Base-by-base conservation (phyloP, 2,888 invertebrate species). In the Pomacea canaliculata region DNA sequence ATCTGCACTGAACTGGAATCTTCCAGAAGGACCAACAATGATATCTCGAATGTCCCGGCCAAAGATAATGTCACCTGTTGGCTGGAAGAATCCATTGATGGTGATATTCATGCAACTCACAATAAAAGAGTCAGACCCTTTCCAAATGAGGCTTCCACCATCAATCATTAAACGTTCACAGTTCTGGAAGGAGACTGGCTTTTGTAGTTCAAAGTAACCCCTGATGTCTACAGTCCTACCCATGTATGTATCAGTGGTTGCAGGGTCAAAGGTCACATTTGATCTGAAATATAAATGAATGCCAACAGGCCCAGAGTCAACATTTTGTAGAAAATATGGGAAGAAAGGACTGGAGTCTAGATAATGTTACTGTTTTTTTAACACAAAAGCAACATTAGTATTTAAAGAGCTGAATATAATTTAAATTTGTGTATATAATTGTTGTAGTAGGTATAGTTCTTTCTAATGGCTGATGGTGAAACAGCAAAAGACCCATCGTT, bases 51-150 rank as follows among this genome's bases (percentile, higher is more conserved):
- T 71, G 56, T 83, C 83, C 2, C 23, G 37, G 46, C 81, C 83
- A 70, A 84, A 82, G 13, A 78, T 74, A 9, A 85, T 76, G 18
- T 46, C 77, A 18, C 81, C 82, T 48, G 63, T 12, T 9, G 83
- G 81, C 13, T 78, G 65, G 73, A 85, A 83, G 7, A 63, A 59
- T 13, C 81, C 82, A 74, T 85, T 83, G 27, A 85, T 81, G 68
- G 78, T 79, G 18, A 85, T 80, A 19, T 63, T 73, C 12, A 51
- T 60, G 79, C 85, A 85, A 71, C 82, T 83, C 48, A 85, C 49
- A 16, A 82, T 75, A n/a, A 69, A 75, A 27, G 83, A 78, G 12
- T 68, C 59, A 5, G 77, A 79, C 1, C 65, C 73, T 4, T 81
- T 79, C 84, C 83, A 84, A 2, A 71, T 71, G 2, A 85, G 60